phyloP scores from a whole-genome alignment of 2,888 invertebrate genomes.

The Monopis laevigella region DNA sequence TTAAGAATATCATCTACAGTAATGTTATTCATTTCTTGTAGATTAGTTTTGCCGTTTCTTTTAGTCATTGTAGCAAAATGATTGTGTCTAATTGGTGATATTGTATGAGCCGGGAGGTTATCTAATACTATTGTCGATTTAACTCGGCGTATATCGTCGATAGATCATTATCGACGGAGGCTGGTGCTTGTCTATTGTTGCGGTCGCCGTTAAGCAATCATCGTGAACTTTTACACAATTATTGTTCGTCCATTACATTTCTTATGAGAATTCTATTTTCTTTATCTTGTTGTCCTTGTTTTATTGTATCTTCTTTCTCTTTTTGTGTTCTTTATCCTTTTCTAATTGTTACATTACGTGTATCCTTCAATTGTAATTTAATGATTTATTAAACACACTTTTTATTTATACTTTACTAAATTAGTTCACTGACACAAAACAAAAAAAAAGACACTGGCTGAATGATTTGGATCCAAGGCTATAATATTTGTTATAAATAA shows the following conservation, averaged over 20 bases:
- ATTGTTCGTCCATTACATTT: constrained; percentile 56
- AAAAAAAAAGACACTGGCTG: too few species aligned
- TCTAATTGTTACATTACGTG: neutral
- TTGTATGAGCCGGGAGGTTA: constrained; percentile 46
- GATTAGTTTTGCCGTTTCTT: constrained; percentile 39
- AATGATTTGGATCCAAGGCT: too few species aligned
- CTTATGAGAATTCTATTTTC: constrained; percentile 66
- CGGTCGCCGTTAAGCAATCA: constrained; percentile 34
- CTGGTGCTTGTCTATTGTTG: constrained; percentile 8
- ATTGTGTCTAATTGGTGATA: constrained; percentile 54
- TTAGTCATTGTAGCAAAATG: constrained; percentile 44
- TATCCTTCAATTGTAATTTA: neutral
- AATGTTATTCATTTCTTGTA: constrained; percentile 17
- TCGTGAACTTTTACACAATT: constrained; percentile 66
- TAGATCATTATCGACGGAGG: constrained; percentile 53
- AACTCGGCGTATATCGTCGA: constrained; percentile 61
- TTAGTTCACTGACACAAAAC: too few species aligned
- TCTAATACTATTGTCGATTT: constrained; percentile 53
- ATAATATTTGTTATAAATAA: too few species aligned
- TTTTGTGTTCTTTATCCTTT: constrained; percentile 24
- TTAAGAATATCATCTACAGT: constrained; percentile 46
- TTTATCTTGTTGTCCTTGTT: constrained; percentile 34
- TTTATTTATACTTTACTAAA: too few species aligned
- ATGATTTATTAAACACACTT: neutral
- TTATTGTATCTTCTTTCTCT: constrained; percentile 26